Conservation (phyloP, 2,888 invertebrate species). For the Campoletis raptor region DNA sequence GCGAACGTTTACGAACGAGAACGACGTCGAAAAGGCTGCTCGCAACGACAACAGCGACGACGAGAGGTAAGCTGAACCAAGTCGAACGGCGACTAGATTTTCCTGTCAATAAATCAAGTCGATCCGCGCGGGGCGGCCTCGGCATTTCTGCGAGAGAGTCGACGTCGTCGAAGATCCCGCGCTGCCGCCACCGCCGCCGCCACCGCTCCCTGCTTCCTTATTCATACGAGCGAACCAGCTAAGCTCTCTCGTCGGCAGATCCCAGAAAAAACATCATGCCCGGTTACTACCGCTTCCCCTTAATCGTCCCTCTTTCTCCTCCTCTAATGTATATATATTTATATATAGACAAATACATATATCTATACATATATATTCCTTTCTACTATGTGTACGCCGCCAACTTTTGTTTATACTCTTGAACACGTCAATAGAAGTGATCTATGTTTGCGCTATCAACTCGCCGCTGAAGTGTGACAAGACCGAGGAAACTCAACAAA, state of each 20-base stretch:
- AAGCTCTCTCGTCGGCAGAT: constrained; percentile 66
- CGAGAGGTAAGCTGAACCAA: constrained; percentile 77
- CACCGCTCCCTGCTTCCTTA: constrained; percentile 81
- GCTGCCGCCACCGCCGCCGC: constrained; percentile 57
- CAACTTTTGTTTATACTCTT: constrained; percentile 64
- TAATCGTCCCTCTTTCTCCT: constrained; percentile 31
- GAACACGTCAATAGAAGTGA: constrained; percentile 59
- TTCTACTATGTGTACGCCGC: constrained; percentile 47
- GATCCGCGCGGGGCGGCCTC: constrained; percentile 79
- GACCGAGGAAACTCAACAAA: constrained; percentile 38
- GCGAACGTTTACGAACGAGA: constrained; percentile 62
- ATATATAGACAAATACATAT: not conserved
- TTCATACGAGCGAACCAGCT: constrained; percentile 75
- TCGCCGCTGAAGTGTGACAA: constrained; percentile 44
- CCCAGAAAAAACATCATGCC: constrained; percentile 74
- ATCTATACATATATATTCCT: constrained; percentile 2
- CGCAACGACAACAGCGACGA: constrained; percentile 52
- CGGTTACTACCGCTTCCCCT: constrained; percentile 41
- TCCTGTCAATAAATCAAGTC: constrained; percentile 85
- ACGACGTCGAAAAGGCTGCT: constrained; percentile 65
- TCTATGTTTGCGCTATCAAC: constrained; percentile 38
- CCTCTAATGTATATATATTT: constrained; percentile 19
- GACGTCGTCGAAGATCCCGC: constrained; percentile 53
- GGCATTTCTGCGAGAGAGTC: constrained; percentile 81
- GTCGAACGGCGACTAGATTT: constrained; percentile 83